A percentile compares a stretch with the other conserved stretches of the same genome.
Conservation (phyloP, 2,113 vertebrate genomes). For the Saguinus imperator region DNA sequence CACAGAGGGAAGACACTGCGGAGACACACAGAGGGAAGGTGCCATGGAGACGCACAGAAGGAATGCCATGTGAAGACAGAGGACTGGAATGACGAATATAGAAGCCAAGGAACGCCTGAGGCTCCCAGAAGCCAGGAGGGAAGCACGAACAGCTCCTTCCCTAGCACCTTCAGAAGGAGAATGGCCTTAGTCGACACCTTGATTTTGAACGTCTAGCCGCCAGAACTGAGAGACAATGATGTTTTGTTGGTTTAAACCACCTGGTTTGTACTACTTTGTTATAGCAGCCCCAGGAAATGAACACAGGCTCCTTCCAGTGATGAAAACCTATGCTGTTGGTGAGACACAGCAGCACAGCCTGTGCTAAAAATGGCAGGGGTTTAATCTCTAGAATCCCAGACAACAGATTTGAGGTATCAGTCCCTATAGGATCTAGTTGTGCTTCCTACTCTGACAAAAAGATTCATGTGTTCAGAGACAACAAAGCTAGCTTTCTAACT, state of each 20-base stretch:
- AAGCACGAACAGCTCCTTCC: background rate
- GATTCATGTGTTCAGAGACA: conserved; percentile 1
- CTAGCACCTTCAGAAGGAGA: background rate
- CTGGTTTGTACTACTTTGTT: background rate
- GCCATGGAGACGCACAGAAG: background rate
- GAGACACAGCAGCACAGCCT: background rate
- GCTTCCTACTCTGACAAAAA: background rate
- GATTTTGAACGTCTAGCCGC: background rate
- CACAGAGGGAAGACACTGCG: background rate
- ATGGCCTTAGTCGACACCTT: background rate
- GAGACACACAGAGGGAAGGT: background rate
- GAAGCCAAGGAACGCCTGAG: background rate
- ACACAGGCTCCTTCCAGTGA: background rate
- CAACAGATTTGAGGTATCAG: background rate
- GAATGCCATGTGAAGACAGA: background rate
- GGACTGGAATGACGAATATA: background rate
- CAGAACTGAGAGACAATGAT: background rate
- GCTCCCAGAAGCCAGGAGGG: background rate
- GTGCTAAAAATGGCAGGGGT: background rate
- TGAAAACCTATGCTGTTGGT: background rate
- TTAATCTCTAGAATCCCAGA: background rate
- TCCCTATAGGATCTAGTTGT: background rate
- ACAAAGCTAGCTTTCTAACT: background rate
- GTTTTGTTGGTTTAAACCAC: background rate
- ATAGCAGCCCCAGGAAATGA: background rate